Base-by-base conservation (phyloP, 2,113 vertebrate species). In the Percopsis transmontana region DNA sequence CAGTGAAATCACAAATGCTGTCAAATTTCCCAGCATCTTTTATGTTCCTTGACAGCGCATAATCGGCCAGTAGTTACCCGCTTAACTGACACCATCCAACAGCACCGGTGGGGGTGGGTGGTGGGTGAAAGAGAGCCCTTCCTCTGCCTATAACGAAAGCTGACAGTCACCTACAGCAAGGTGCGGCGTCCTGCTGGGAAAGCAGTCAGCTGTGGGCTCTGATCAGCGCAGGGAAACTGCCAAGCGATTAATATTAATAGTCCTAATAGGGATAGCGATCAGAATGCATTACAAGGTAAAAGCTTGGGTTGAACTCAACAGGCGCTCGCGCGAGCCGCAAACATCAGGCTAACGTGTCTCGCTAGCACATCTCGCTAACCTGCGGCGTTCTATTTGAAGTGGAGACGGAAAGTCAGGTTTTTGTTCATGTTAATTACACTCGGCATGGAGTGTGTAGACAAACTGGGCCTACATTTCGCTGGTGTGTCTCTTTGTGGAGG, bases 121-220 rank as follows among this genome's bases (percentile, higher is more conserved):
- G 48, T 11, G 48, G 72, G 24, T 15, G 24, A 77, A 72, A 83
- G 71, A 86, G 82, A 85, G 85, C 70, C 83, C 82, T 88, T 86
- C 85, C 87, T 86, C 81, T 78, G 84, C 56, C 59, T 12, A 68
- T 90, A 90, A 92, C 92, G 81, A 85, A 78, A 90, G n/a, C 78
- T 68, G 88, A 86, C 88, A 89, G 88, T 83, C 83, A 91, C 89
- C 90, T 89, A 76, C 88, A 91, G 89, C 85, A 87, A 91, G 92
- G 90, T 92, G 89, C 70, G 88, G 80, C 70, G 19, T 79, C 87
- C 87, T 62, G 86, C 87, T 81, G 86, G 75, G 84, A 11, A 82
- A 53, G 20, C 77, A 76, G 84, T 83, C 77, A 80, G 66, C 73
- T 56, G 45, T 41, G 47, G 23, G 72, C 86, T 80, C 83, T 76